A percentile compares a stretch with the other conserved stretches of the same genome.
phyloP scores from a whole-genome alignment of 2,113 vertebrate species.

The Daboia siamensis region DNA sequence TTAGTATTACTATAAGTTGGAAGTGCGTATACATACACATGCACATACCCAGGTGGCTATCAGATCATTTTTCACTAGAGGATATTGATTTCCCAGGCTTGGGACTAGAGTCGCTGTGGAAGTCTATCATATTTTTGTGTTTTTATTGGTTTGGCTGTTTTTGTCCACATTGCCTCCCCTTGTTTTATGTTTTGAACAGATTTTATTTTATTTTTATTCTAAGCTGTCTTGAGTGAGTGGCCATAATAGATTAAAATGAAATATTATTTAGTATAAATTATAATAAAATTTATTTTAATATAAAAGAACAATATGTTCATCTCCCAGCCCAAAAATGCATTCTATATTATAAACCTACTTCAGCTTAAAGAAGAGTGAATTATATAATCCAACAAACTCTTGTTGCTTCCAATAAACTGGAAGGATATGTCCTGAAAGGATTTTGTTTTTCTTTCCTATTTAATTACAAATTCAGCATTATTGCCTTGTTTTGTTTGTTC shows the following conservation, averaged over 20 bases:
- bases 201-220: background rate
- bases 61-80: background rate
- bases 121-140: background rate
- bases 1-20: slow-evolving; percentile 17
- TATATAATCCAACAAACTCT: background rate
- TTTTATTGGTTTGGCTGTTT: background rate
- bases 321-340: background rate
- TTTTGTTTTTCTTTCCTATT: background rate
- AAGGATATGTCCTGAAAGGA: background rate
- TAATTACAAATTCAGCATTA: slow-evolving; percentile 13
- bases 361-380: background rate
- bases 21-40: background rate
- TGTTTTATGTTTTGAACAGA: background rate
- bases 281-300: background rate
- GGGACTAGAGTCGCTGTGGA: background rate
- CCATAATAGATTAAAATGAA: background rate
- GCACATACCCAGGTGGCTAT: background rate
- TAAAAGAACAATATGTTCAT: background rate
- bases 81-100: background rate
- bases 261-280: background rate
- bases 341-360: background rate
- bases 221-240: background rate
- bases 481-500: background rate
- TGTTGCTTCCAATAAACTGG: background rate
- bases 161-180: background rate